Conservation (phyloP, 2,888 invertebrate species). For the Masnerella sp. region DNA sequence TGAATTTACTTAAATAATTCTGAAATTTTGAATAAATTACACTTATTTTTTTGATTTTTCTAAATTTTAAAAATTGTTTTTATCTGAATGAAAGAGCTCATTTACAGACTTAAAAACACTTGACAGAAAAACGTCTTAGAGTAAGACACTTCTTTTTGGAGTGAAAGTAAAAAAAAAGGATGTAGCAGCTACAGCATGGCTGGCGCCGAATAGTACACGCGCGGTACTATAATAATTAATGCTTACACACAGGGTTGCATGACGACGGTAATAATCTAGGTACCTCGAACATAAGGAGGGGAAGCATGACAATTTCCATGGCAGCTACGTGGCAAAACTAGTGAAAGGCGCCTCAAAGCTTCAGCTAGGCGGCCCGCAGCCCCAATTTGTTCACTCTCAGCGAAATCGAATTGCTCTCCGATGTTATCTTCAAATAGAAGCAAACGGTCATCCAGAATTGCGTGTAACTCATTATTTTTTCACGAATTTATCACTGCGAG, state of each 20-base stretch:
- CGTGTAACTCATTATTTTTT: slow-evolving; percentile 36
- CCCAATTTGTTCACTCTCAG: slow-evolving; percentile 76
- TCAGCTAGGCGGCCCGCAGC: slow-evolving; percentile 76
- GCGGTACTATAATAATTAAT: slow-evolving; percentile 65
- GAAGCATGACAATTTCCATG: slow-evolving; percentile 84
- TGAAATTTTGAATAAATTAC: no score
- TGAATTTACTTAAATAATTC: no score
- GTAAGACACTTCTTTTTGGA: no score
- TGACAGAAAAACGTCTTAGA: no score
- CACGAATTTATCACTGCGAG: slow-evolving; percentile 22
- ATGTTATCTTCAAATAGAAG: slow-evolving; percentile 77
- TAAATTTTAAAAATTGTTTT: no score
- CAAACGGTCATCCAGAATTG: slow-evolving; percentile 69
- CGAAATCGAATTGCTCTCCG: slow-evolving; percentile 77
- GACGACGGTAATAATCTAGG: slow-evolving; percentile 76
- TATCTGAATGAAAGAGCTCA: no score
- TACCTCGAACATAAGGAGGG: slow-evolving; percentile 86
- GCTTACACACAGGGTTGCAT: slow-evolving; percentile 76
- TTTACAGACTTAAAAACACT: no score
- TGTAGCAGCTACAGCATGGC: slow-evolving; percentile 48
- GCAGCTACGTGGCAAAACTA: slow-evolving; percentile 85
- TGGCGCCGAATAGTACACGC: slow-evolving; percentile 39
- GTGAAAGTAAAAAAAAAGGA: slow-evolving; percentile 10
- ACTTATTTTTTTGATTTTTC: no score
- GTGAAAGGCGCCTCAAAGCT: slow-evolving; percentile 79